Evolutionary conservation across 2,888 invertebrate genomes (phyloP).

Genomic region (Endotricha flammealis): DNA sequence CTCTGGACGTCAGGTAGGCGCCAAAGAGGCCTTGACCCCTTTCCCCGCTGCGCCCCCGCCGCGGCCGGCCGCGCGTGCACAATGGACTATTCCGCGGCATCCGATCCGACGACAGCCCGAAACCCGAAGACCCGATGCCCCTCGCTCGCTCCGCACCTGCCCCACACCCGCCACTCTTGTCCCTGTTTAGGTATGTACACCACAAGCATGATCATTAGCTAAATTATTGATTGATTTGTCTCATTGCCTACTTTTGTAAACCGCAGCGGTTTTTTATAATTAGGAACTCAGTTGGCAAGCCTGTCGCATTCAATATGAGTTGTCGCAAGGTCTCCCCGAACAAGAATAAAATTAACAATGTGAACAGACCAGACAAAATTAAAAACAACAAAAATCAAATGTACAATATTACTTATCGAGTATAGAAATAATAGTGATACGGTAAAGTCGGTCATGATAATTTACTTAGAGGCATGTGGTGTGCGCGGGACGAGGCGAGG

Average conservation of each 20-base stretch:
- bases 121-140: constrained; percentile 21
- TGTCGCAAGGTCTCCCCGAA: too few relatives aligned
- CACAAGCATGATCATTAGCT: too few relatives aligned
- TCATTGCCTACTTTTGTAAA: too few relatives aligned
- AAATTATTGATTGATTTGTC: too few relatives aligned
- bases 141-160: background rate
- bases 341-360: too few relatives aligned
- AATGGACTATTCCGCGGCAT: constrained; percentile 65
- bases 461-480: constrained; percentile 58
- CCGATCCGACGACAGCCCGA: constrained; percentile 47
- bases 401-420: too few relatives aligned
- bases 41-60: constrained; percentile 38
- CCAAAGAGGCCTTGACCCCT: constrained; percentile 65
- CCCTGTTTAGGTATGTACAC: too few relatives aligned
- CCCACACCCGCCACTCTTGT: too few relatives aligned
- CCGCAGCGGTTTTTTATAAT: too few relatives aligned
- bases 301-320: constrained; percentile 2
- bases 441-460: constrained; percentile 59
- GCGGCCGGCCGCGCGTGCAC: constrained; percentile 36
- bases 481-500: constrained; percentile 38
- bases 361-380: too few relatives aligned
- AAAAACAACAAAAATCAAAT: too few relatives aligned
- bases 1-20: constrained; percentile 60
- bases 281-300: background rate
- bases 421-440: constrained; percentile 50